Base-by-base conservation (phyloP, 2,888 invertebrate species). In the Carpatolechia fugitivella region DNA sequence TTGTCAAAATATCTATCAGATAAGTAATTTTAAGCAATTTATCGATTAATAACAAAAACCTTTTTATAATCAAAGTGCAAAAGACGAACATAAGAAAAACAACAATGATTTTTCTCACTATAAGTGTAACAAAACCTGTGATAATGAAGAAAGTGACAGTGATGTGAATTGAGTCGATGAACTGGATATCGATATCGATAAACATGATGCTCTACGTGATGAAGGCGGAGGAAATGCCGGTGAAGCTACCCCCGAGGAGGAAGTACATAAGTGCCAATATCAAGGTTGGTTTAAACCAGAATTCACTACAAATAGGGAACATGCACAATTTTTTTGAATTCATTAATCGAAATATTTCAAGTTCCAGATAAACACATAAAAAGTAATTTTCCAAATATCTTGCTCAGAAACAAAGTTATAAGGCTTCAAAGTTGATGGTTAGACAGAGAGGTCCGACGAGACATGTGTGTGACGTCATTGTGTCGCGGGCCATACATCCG, bases 121-220 rank as follows among this genome's bases (percentile, higher is more conserved):
- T 20, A 60, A 67, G 70, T 70, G 67, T 62, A 62, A 64, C 59
- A 62, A 59, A 13, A 44, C 33, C 52, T 64, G 66, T 63, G 62
- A 68, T 64, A 65, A 63, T 31, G 63, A 68, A 1, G 40, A 40
- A 64, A 65, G 63, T 31, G 47, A 59, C 61, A 54, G 61, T 62
- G 60, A 50, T 64, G 58, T 65, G 61, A 57, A 56, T 59, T 61
- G 29, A 13, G 33, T 56, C 48, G 53, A 35, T 48, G 30, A 48
- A 52, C 10, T 51, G 52, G 46, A 52, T 44, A 60, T 66, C 58
- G 64, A 63, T 66, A 60, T 52, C 50, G 47, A 46, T 55, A 47
- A 70, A 73, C 56, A 90, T 89, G 89, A 90, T 89, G 86, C 71
- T 89, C 38, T 90, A 88, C 58, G 82, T 89, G 65, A 85, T 82